Conservation (phyloP, 2,888 invertebrate genomes). For the Drosophila engyochracea region DNA sequence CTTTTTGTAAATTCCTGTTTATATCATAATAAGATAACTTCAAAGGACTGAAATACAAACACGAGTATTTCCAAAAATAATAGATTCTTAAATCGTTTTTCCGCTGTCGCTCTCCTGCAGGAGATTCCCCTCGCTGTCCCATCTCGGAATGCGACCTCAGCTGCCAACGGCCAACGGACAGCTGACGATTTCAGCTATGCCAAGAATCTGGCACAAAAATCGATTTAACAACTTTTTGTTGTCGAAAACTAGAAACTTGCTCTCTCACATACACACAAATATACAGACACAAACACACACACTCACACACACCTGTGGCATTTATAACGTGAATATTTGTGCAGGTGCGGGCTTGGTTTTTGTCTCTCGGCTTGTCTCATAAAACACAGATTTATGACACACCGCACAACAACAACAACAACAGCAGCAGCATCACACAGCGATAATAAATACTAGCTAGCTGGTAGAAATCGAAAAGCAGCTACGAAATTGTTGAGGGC, state of each 20-base stretch:
- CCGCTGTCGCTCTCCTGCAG: not conserved
- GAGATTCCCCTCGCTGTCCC: not conserved
- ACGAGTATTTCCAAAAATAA: not conserved
- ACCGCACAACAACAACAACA: constrained; percentile 10
- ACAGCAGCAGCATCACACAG: constrained; percentile 22
- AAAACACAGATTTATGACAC: constrained; percentile 52
- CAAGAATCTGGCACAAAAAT: constrained; percentile 67
- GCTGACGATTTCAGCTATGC: constrained; percentile 51
- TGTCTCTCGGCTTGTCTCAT: constrained; percentile 35
- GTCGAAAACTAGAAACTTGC: constrained; percentile 45
- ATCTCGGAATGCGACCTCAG: not conserved
- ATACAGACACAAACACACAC: constrained; percentile 15
- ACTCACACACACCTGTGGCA: constrained; percentile 29
- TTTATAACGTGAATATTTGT: constrained; percentile 55
- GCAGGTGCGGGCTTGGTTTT: constrained; percentile 47
- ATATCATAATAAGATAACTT: not conserved
- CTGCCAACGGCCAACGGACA: constrained; percentile 32
- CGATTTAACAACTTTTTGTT: constrained; percentile 26
- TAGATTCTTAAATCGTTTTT: not conserved
- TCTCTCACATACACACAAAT: constrained; percentile 19
- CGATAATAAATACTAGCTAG: constrained; percentile 2
- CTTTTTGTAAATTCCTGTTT: not conserved
- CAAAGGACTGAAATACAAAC: not conserved
- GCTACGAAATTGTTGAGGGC: constrained; percentile 10
- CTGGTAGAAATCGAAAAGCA: constrained; percentile 53